Evolutionary conservation across 2,113 vertebrate genomes (phyloP).

Genomic region (Hippotragus niger): DNA sequence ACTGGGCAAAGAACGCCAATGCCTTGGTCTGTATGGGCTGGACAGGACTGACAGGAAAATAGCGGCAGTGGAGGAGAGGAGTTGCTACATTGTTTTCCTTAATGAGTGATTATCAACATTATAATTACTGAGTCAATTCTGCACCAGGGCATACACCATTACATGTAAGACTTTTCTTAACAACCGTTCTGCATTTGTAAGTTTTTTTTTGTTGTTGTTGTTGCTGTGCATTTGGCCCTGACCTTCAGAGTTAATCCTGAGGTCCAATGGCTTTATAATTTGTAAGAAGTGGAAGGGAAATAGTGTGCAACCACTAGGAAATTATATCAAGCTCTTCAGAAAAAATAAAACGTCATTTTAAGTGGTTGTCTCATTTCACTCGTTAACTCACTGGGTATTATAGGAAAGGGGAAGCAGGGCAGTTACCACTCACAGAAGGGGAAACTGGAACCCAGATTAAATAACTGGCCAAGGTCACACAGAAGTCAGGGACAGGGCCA

Average conservation of each 20-base stretch:
- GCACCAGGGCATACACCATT: not conserved
- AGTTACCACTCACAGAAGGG: slow-evolving; percentile 45
- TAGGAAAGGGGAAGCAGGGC: slow-evolving; percentile 8
- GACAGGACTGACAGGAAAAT: not conserved
- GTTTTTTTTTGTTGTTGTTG: not conserved
- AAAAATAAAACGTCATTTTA: not conserved
- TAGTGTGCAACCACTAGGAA: not conserved
- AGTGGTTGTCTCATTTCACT: slow-evolving; percentile 3
- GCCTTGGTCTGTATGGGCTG: not conserved
- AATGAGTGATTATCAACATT: not conserved
- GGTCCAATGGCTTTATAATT: not conserved
- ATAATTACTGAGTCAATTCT: not conserved
- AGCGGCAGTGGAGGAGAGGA: not conserved
- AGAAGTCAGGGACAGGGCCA: slow-evolving; percentile 48
- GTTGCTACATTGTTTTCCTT: not conserved
- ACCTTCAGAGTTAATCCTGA: not conserved
- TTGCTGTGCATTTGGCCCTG: not conserved
- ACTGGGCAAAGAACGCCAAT: not conserved
- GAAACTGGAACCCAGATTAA: slow-evolving; percentile 45
- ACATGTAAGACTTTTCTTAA: not conserved
- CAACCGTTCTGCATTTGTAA: not conserved
- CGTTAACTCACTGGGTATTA: not conserved
- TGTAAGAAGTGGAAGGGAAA: not conserved
- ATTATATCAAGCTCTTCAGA: slow-evolving; percentile 1
- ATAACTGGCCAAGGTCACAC: slow-evolving; percentile 12